These are phyloP conservation scores for Tyrannus savana DNA, from an alignment of 2,113 vertebrate genomes.

Conservation along the genomic window DNA sequence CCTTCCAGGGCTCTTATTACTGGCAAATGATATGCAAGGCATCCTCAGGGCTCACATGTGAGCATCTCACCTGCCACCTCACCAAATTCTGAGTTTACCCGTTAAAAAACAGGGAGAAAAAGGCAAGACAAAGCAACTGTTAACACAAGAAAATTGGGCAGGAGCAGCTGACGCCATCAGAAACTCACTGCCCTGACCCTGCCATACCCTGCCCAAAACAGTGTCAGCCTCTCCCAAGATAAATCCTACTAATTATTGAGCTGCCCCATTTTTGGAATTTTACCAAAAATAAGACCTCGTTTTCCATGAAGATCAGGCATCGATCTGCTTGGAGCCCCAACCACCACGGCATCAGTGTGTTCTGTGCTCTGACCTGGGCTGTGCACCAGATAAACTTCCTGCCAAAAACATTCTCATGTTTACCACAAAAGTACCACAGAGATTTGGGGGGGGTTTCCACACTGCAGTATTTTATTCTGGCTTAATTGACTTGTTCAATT, in stretches of 20 bases:
- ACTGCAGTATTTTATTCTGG: constrained; percentile 33
- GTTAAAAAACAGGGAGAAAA: neutral
- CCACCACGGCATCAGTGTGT: fast-evolving
- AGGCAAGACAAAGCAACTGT: neutral
- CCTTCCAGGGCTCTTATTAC: neutral
- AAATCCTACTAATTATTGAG: fast-evolving
- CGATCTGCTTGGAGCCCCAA: neutral
- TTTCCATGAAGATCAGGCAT: neutral
- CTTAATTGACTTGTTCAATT: neutral
- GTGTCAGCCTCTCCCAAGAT: neutral
- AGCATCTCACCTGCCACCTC: neutral
- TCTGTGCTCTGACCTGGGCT: neutral
- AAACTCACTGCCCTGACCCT: neutral
- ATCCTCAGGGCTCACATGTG: neutral
- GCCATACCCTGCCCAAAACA: neutral
- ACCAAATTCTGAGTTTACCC: neutral
- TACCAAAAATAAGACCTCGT: fast-evolving
- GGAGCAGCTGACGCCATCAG: neutral
- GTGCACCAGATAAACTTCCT: neutral
- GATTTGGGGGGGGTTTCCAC: fast-evolving
- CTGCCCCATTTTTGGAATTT: neutral
- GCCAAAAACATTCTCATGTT: neutral
- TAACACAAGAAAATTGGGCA: neutral
- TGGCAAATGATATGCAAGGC: neutral
- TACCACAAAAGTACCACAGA: neutral